Conservation (phyloP, 64 coral and sea anemone genomes). For the Hydrozoanthus tunicans region DNA sequence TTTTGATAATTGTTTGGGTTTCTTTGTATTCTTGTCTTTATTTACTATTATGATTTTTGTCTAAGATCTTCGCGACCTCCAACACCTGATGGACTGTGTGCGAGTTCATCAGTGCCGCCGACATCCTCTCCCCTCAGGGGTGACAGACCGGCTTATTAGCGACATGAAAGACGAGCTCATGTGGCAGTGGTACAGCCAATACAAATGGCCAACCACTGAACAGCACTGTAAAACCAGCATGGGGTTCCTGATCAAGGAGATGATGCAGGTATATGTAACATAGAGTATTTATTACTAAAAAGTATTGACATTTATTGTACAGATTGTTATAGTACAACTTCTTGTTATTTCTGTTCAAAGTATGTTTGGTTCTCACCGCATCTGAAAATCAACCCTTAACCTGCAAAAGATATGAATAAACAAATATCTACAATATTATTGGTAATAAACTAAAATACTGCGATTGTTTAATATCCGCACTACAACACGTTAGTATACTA, state of each 20-base stretch:
- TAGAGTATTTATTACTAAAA: not conserved
- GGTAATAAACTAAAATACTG: no score
- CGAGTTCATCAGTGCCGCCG: constrained; percentile 12
- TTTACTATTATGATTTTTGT: not conserved
- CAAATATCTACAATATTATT: no score
- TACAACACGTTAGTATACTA: no score
- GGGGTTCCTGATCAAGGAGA: not conserved
- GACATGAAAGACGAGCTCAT: not conserved
- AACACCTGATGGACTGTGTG: constrained; percentile 1
- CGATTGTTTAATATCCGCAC: no score
- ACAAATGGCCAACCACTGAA: constrained; percentile 6
- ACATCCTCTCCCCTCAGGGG: not conserved
- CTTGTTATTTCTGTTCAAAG: no score
- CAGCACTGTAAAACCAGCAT: not conserved
- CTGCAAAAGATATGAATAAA: no score
- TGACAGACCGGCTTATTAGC: not conserved
- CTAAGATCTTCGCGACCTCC: not conserved
- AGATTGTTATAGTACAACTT: not conserved
- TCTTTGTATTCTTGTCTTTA: not conserved
- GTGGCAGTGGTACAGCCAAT: constrained; percentile 6
- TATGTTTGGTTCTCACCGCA: no score
- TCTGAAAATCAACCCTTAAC: no score
- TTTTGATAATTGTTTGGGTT: no score
- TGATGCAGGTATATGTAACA: not conserved
- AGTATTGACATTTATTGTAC: not conserved